These are phyloP conservation scores for Dendrophyllia cribrosa DNA, from an alignment of 64 coral and sea anemone genomes.

Conservation along the genomic window DNA sequence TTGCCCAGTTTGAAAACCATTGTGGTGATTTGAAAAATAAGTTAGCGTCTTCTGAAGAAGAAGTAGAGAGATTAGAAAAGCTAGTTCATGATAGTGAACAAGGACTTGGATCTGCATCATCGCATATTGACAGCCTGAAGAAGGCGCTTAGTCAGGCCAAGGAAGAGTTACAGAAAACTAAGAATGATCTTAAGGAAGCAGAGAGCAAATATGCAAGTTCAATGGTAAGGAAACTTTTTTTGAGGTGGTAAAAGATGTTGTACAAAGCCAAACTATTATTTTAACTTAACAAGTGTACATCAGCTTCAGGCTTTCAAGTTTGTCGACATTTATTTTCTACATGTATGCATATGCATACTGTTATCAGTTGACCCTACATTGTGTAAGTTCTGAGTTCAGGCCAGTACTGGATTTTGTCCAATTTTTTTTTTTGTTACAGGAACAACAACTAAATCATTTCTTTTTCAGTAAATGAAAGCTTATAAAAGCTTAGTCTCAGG, in stretches of 20 bases:
- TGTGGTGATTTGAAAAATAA: conserved; percentile 81
- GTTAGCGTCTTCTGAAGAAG: conserved; percentile 53
- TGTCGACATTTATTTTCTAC: too few relatives aligned
- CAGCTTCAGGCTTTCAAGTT: too few relatives aligned
- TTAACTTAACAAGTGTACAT: too few relatives aligned
- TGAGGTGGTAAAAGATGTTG: neutral
- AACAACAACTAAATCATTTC: too few relatives aligned
- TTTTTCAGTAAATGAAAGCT: too few relatives aligned
- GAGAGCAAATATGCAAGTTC: conserved; percentile 47
- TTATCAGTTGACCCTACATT: too few relatives aligned
- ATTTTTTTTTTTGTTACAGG: too few relatives aligned
- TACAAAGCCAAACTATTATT: too few relatives aligned
- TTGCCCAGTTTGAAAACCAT: conserved; percentile 74
- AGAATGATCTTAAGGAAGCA: conserved; percentile 61
- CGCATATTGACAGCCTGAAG: conserved; percentile 76
- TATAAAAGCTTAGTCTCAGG: too few relatives aligned
- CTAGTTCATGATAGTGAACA: conserved; percentile 87
- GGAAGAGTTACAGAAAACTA: conserved; percentile 58
- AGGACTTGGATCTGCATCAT: conserved; percentile 92
- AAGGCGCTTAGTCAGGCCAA: conserved; percentile 63
- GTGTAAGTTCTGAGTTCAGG: too few relatives aligned
- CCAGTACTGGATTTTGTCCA: too few relatives aligned
- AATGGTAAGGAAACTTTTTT: conserved; percentile 42
- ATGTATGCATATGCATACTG: too few relatives aligned
- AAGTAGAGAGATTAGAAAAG: conserved; percentile 75